Conservation (phyloP, 2,113 vertebrate species). For the Anolis carolinensis region DNA sequence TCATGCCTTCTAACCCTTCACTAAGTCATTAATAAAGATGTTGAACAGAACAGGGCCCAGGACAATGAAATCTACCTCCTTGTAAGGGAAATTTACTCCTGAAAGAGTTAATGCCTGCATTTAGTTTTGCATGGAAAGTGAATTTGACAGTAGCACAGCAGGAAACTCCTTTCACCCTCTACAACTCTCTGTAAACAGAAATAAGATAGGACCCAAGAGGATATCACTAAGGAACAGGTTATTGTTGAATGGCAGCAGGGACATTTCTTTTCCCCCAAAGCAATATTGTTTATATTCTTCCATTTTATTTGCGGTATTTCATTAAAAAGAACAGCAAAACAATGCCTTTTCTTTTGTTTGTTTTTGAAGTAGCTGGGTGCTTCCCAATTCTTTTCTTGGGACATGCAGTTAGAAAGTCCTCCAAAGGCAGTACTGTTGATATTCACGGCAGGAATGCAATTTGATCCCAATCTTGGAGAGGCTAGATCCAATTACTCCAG, state of each 20-base stretch:
- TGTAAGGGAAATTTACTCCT: no score
- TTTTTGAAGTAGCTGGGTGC: not conserved
- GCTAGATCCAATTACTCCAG: not conserved
- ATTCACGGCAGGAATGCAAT: not conserved
- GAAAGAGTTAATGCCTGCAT: no score
- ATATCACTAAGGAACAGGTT: conserved; percentile 33
- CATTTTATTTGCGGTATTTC: not conserved
- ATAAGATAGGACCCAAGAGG: conserved; percentile 41
- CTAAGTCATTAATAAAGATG: no score
- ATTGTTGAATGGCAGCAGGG: conserved; percentile 35
- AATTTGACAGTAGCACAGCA: conserved; percentile 1
- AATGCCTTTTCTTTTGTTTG: not conserved
- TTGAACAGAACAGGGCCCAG: no score
- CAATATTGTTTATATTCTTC: not conserved
- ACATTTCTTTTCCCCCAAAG: conserved; percentile 37
- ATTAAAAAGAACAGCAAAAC: not conserved
- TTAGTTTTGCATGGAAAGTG: not conserved
- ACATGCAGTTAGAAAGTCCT: not conserved
- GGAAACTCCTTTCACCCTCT: conserved; percentile 39
- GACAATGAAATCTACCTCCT: no score
- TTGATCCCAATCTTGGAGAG: not conserved
- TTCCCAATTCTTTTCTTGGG: not conserved
- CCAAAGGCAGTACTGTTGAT: not conserved
- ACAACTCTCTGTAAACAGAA: conserved; percentile 52
- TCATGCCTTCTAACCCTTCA: no score